Evolutionary conservation across 1,140 invertebrate genomes (phyloP), one percentile per base, ranked within the genome.

Genomic region (Sarcophaga peregrina): DNA sequence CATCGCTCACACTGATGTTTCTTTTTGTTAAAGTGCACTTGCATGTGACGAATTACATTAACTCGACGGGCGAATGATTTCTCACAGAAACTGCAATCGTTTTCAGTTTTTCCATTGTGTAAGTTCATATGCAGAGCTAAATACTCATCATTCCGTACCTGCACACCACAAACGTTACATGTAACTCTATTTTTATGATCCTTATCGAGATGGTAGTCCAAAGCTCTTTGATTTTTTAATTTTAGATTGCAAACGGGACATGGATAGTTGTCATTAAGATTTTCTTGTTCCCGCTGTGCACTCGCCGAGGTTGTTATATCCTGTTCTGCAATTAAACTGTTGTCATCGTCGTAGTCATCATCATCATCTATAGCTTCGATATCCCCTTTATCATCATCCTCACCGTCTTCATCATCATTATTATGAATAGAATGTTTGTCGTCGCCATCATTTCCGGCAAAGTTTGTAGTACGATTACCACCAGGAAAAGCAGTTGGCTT

Each of bases 1-100:
- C 84, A 85, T n/a, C 82, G 83, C 25, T 85, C 84, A 17, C 84
- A 85, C 45, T 85, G 84, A 54, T 83, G 83, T 76, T 84, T 82
- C 52, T 84, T 85, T 8, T 50, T 48, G 47, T 85, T 52, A 15
- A 76, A 73, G 82, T 85, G 84, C 8, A 81, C 72, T 72, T 85
- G 76, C 84, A 85, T 85, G 46, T 85, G 84, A 20, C 84, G 84
- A 48, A 85, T 85, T 13, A 73, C 68, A 13, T 74, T 85, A 9
- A 83, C 81, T 73, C 82, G 82, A 11, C 76, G 47, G 15, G 83
- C 52, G 52, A 78, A 85, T 58, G 76, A 17, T 83, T 85, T 85
- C 13, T 68, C 48, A 54, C 84, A 85, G 62, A 76, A 84, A 8
- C 82, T 72, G 47, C 84, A 85, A 11, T 83, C 48, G 10, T 75